Evolutionary conservation across 2,888 invertebrate genomes (phyloP).

Genomic region (Pterobdella sp.): DNA sequence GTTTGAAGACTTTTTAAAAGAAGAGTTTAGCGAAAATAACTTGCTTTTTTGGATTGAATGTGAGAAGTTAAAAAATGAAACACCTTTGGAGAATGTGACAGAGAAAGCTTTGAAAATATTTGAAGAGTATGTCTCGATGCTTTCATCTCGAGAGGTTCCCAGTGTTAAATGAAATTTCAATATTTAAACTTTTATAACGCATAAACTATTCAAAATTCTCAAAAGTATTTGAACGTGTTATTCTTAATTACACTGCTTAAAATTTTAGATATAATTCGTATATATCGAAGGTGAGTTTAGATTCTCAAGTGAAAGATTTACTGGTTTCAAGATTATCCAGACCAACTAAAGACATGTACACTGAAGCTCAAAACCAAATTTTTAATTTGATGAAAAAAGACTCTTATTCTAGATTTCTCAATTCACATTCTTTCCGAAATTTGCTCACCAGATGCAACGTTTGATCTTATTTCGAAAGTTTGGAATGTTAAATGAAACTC

Average conservation of each 20-base stretch:
- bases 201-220: neutral
- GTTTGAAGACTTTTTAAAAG: constrained; percentile 89
- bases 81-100: constrained; percentile 82
- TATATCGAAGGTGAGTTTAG: constrained; percentile 76
- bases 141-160: constrained; percentile 88
- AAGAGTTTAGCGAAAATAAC: constrained; percentile 97
- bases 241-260: no score
- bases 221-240: no score
- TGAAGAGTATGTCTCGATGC: constrained; percentile 98
- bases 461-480: no score
- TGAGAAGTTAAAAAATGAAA: constrained; percentile 89
- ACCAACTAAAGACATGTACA: constrained; percentile 90
- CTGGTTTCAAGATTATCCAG: constrained; percentile 93
- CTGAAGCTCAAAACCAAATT: constrained; percentile 98
- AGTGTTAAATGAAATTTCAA: neutral
- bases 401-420: constrained; percentile 94
- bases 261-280: constrained; percentile 5
- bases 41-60: constrained; percentile 97
- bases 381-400: constrained; percentile 99
- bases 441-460: constrained; percentile 52
- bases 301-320: constrained; percentile 91
- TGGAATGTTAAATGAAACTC: no score
- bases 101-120: constrained; percentile 96
- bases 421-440: constrained; percentile 80
- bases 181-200: neutral